phyloP scores from a whole-genome alignment of 2,888 invertebrate genomes.

The Sphaerophoria taeniata region DNA sequence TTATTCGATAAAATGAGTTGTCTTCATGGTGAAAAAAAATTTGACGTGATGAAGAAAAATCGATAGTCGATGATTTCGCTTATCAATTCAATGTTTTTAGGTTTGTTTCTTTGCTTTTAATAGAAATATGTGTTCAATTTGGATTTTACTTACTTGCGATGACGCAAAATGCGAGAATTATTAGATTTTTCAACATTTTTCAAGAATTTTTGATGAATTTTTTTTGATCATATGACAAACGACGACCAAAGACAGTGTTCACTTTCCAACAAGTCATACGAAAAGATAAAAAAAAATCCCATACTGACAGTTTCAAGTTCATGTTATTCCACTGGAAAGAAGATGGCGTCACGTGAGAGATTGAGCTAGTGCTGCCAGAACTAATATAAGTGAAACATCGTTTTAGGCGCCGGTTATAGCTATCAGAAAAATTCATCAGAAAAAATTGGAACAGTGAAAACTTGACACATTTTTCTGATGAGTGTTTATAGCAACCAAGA shows the following conservation, averaged over 20 bases:
- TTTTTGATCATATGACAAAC: constrained; percentile 82
- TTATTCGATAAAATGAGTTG: not conserved
- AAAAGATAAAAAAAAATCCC: constrained; percentile 51
- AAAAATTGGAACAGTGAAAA: no score
- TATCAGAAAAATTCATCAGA: no score
- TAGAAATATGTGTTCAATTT: not conserved
- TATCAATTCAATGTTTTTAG: not conserved
- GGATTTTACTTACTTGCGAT: constrained; percentile 80
- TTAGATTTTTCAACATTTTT: constrained; percentile 80
- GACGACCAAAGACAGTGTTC: constrained; percentile 58
- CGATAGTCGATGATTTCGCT: constrained; percentile 38
- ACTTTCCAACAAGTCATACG: constrained; percentile 46
- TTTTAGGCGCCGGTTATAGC: no score
- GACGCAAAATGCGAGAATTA: constrained; percentile 79
- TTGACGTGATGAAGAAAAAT: constrained; percentile 50
- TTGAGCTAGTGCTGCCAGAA: constrained; percentile 47
- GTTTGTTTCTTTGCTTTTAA: not conserved
- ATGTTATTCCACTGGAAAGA: constrained; percentile 57
- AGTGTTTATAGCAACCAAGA: no score
- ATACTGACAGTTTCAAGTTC: constrained; percentile 59
- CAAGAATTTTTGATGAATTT: constrained; percentile 75
- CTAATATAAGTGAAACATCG: no score
- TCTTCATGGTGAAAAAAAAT: not conserved
- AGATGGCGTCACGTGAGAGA: constrained; percentile 54
- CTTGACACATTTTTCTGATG: no score